These are phyloP conservation scores for Furcula furcula DNA, from an alignment of 2,888 invertebrate species.

Conservation along the genomic window DNA sequence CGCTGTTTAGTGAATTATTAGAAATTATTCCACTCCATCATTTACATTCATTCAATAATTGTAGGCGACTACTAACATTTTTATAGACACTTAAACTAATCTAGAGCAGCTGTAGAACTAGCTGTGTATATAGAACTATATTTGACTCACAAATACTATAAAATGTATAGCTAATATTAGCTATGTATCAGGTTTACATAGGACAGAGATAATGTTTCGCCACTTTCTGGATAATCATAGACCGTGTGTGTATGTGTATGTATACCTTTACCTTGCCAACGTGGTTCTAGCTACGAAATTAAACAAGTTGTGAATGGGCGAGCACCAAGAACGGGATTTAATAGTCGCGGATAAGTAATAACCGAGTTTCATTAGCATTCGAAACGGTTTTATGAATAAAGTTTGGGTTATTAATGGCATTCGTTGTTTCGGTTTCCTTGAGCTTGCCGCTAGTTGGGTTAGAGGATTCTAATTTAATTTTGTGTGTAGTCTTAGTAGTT, in stretches of 20 bases:
- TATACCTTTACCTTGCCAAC: slow-evolving; percentile 4
- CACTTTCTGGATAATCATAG: no score
- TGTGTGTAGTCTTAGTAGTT: slow-evolving; percentile 12
- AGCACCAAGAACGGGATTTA: slow-evolving; percentile 43
- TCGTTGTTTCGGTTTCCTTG: slow-evolving; percentile 25
- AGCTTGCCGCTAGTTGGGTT: slow-evolving; percentile 8
- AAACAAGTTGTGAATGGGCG: slow-evolving; percentile 60
- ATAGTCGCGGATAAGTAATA: slow-evolving; percentile 49
- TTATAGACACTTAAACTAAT: no score
- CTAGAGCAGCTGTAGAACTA: no score
- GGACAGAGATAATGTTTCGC: no score
- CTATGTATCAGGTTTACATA: no score
- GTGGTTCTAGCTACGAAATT: slow-evolving; percentile 53
- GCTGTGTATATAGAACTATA: no score
- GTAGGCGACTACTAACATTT: no score
- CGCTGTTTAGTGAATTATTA: no score
- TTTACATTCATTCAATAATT: no score
- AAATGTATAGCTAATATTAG: no score
- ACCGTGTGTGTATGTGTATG: neutral
- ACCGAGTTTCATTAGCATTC: slow-evolving; percentile 38
- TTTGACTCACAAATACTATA: no score
- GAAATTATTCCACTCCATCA: no score
- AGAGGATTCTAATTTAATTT: slow-evolving; percentile 29
- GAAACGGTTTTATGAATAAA: slow-evolving; percentile 40
- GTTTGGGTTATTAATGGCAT: slow-evolving; percentile 36